A percentile compares a stretch with the other conserved stretches of the same genome.
Conservation (phyloP, 2,888 invertebrate genomes). For the Drosophila buzzatii region DNA sequence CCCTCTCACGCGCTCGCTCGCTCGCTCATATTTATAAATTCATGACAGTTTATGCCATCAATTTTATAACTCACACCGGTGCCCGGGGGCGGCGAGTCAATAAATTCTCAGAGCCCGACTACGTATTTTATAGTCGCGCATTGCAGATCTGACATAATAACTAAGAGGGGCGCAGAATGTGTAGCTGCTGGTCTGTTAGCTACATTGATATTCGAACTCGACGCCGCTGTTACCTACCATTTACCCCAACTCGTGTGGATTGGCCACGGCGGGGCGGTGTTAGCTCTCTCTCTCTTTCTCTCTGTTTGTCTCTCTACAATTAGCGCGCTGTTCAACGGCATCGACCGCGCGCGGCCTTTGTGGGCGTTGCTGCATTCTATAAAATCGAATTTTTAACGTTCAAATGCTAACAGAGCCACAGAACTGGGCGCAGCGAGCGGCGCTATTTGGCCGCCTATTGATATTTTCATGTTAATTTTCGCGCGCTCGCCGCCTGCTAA, state of each 20-base stretch:
- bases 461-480: constrained; percentile 69
- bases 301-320: constrained; percentile 15
- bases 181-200: constrained; percentile 70
- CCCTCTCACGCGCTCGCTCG: constrained; percentile 13
- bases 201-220: constrained; percentile 33
- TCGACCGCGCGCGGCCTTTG: constrained; percentile 32
- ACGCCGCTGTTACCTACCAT: constrained; percentile 46
- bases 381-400: constrained; percentile 84
- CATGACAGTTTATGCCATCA: constrained; percentile 79
- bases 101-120: constrained; percentile 79
- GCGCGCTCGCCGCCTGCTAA: constrained; percentile 63
- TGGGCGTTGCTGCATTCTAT: constrained; percentile 79
- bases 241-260: constrained; percentile 2
- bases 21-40: constrained; percentile 66
- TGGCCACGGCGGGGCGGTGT: not conserved
- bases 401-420: constrained; percentile 79
- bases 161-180: constrained; percentile 81
- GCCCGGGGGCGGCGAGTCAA: constrained; percentile 78
- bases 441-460: constrained; percentile 40
- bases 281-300: constrained; percentile 6
- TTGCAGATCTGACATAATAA: constrained; percentile 84
- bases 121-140: constrained; percentile 83
- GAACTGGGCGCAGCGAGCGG: constrained; percentile 44
- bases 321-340: constrained; percentile 10
- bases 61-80: constrained; percentile 78